Conservation (phyloP, 92 coral and sea anemone species). For the Epizoanthus ramosus region DNA sequence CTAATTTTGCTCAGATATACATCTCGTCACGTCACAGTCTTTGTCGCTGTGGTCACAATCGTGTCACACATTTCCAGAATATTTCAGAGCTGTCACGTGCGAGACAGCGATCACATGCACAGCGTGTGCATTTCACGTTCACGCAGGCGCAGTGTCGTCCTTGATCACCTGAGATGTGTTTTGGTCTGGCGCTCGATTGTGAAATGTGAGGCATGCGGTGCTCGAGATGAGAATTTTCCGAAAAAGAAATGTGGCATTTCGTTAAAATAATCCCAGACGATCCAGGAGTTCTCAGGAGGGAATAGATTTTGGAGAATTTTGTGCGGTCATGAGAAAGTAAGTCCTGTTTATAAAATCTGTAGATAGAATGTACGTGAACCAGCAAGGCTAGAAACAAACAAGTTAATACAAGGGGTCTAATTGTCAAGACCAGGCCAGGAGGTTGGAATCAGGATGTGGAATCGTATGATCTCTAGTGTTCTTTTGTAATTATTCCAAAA, state of each 20-base stretch:
- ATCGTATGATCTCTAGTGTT: constrained; percentile 7
- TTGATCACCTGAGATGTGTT: constrained; percentile 44
- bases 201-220: constrained; percentile 26
- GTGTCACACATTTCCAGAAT: background rate
- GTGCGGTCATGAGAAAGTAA: constrained; percentile 9
- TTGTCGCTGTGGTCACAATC: background rate
- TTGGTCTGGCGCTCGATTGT: constrained; percentile 32
- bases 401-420: background rate
- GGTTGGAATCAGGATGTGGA: constrained; percentile 7
- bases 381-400: too few species aligned
- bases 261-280: constrained; percentile 20
- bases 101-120: constrained; percentile 20
- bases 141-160: constrained; percentile 30
- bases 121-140: constrained; percentile 22
- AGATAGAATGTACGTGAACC: too few species aligned
- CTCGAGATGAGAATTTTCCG: background rate
- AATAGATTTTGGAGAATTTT: constrained; percentile 8
- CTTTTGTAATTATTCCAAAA: constrained; percentile 11
- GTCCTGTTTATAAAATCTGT: background rate
- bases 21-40: too few species aligned
- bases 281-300: background rate
- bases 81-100: background rate
- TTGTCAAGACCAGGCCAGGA: background rate
- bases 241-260: background rate
- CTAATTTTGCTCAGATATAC: too few species aligned